Percentiles rank a stretch among this genome's conserved stretches.
These are phyloP conservation scores for Zelleria hepariella DNA, from an alignment of 2,888 invertebrate genomes.

Conservation along the genomic window DNA sequence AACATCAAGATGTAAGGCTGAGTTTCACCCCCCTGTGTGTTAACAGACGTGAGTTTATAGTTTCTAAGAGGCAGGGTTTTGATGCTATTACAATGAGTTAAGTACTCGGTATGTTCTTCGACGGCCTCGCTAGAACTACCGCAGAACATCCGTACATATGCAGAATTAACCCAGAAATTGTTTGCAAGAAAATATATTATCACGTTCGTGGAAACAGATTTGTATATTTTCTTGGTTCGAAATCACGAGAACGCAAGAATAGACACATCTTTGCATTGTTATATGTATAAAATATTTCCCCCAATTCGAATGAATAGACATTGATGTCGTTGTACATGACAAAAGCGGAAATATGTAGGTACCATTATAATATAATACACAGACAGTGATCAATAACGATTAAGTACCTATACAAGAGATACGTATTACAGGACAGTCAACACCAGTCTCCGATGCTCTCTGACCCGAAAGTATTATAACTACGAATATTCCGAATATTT, in stretches of 20 bases:
- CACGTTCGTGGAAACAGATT: too few relatives aligned
- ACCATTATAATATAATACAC: neutral
- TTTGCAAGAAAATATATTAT: too few relatives aligned
- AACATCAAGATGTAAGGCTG: conserved; percentile 30
- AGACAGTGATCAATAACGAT: neutral
- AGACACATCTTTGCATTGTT: neutral
- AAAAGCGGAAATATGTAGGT: neutral
- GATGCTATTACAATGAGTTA: neutral
- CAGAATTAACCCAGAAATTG: too few relatives aligned
- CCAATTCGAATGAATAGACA: neutral
- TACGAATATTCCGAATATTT: neutral
- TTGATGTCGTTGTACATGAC: neutral
- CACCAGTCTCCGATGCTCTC: neutral
- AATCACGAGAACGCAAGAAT: neutral
- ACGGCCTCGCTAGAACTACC: too few relatives aligned
- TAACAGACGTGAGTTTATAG: neutral
- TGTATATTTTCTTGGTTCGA: neutral
- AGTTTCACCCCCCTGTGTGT: conserved; percentile 16
- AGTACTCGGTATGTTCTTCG: neutral
- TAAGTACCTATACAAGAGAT: neutral
- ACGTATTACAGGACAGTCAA: neutral
- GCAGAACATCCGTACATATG: too few relatives aligned
- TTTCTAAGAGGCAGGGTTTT: neutral
- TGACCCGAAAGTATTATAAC: neutral
- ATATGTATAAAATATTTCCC: neutral